Percentiles rank a stretch among this genome's conserved stretches.
Evolutionary conservation across 2,113 vertebrate species (phyloP).

Genomic region (Hyperopisus bebe): DNA sequence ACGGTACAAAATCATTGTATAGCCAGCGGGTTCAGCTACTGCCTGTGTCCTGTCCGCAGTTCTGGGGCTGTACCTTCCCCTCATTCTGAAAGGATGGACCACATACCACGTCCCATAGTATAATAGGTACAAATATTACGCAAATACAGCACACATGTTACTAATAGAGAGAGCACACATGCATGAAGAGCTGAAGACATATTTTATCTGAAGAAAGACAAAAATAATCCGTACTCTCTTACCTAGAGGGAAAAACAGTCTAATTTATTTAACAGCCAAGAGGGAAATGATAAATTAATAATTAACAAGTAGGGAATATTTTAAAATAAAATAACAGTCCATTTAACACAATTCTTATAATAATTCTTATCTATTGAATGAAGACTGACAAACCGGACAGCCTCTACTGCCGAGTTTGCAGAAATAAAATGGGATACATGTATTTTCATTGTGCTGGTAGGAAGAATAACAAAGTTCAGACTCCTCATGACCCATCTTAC

Average conservation of each 20-base stretch:
- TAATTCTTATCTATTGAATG: background rate
- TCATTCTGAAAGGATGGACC: background rate
- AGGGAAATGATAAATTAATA: background rate
- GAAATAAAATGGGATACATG: background rate
- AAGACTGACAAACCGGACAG: background rate
- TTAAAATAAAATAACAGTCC: background rate
- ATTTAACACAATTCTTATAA: background rate
- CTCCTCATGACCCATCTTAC: background rate
- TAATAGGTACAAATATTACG: background rate
- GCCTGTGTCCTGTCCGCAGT: conserved; percentile 8
- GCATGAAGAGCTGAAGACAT: too few relatives aligned
- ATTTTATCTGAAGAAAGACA: background rate
- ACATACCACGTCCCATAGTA: background rate
- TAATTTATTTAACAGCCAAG: background rate
- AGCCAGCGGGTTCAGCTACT: background rate
- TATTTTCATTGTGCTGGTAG: background rate
- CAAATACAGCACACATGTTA: background rate
- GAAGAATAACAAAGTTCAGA: background rate
- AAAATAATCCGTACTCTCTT: background rate
- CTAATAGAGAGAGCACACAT: background rate
- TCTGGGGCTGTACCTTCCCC: conserved; percentile 16
- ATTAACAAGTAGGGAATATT: background rate
- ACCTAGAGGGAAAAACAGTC: background rate
- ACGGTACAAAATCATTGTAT: background rate
- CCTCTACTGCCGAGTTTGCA: background rate